Percentiles rank a stretch among this genome's conserved stretches.
phyloP scores from a whole-genome alignment of 2,888 invertebrate species.

The Cataglyphis rosenhaueri region DNA sequence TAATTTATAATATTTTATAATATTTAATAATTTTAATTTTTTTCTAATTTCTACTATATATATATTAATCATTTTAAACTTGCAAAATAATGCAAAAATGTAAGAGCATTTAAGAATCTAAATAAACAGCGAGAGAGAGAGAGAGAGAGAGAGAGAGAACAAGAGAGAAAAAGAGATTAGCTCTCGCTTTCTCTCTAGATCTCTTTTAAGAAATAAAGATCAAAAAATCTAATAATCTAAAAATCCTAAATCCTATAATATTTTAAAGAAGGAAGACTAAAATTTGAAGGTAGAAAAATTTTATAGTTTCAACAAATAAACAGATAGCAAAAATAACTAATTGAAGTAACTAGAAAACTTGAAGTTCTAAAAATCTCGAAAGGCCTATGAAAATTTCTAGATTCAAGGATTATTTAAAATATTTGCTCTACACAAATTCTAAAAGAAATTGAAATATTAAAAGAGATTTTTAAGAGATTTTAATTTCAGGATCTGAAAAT shows the following conservation, averaged over 20 bases:
- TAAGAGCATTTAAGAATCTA: neutral
- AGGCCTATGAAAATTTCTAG: neutral
- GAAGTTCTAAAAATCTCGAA: neutral
- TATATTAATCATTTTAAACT: slow-evolving; percentile 2
- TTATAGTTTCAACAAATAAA: neutral
- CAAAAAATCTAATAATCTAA: neutral
- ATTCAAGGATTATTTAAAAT: slow-evolving; percentile 5
- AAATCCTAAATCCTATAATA: slow-evolving; percentile 6
- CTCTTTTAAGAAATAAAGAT: neutral
- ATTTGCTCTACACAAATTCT: neutral
- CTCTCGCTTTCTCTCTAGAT: neutral
- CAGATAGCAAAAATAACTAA: neutral
- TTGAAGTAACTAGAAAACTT: slow-evolving; percentile 8
- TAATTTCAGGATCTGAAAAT: neutral
- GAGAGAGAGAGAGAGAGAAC: too few species aligned
- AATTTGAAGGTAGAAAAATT: neutral
- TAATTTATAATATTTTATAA: neutral
- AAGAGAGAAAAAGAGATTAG: neutral
- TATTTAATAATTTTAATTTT: neutral
- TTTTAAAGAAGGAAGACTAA: neutral
- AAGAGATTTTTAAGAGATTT: neutral
- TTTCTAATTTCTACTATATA: neutral
- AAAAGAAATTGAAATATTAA: neutral
- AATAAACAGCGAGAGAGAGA: neutral
- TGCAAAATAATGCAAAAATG: neutral